phyloP scores from a whole-genome alignment of 2,113 vertebrate genomes.

The Mesembrinibis cayennensis region DNA sequence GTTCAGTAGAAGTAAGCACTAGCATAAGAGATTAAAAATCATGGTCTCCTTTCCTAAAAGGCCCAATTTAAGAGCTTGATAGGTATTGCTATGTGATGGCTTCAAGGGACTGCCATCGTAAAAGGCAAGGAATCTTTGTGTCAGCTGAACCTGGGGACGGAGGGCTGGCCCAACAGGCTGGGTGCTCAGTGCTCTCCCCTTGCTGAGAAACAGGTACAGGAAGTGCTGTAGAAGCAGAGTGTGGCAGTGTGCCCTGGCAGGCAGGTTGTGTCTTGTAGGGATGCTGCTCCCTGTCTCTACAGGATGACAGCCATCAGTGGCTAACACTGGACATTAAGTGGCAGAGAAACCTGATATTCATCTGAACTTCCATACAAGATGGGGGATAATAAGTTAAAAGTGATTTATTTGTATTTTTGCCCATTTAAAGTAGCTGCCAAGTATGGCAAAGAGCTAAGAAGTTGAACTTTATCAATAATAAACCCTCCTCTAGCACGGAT shows the following conservation, averaged over 20 bases:
- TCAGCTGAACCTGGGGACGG: neutral
- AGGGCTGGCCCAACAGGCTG: neutral
- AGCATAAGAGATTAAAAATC: neutral
- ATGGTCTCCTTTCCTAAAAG: neutral
- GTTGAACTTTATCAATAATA: neutral
- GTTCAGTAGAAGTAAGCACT: neutral
- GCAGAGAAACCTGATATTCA: neutral
- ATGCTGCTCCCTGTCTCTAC: neutral
- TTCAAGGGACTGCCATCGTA: neutral
- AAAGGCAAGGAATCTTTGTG: neutral
- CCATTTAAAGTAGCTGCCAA: neutral
- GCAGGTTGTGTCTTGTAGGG: neutral
- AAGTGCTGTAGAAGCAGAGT: neutral
- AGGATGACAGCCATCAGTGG: neutral
- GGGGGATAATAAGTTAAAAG: neutral
- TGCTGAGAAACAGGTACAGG: neutral
- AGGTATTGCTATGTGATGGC: neutral
- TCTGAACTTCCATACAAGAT: neutral
- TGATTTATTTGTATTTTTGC: neutral
- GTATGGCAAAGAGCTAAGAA: neutral
- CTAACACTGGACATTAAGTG: neutral
- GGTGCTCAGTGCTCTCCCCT: neutral
- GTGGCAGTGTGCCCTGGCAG: neutral
- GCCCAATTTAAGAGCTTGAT: neutral
- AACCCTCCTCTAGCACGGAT: neutral